Evolutionary conservation across 2,888 invertebrate genomes (phyloP), one percentile per base, ranked within the genome.

Genomic region (Coleophora flavipennella): DNA sequence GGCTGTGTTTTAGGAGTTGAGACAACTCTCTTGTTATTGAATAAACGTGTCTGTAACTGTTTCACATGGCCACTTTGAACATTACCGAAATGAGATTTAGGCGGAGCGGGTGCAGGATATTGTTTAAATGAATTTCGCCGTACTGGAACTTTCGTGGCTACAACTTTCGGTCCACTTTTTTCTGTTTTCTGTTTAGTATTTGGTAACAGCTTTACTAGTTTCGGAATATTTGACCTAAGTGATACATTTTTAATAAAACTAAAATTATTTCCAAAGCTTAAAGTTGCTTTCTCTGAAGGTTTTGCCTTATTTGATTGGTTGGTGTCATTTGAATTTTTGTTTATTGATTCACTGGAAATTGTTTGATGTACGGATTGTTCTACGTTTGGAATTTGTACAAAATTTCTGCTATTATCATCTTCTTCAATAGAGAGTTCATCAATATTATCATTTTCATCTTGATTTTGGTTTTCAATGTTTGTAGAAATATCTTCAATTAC

Each of bases 41-140:
- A 83, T 36, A 85, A 55, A 46, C 71, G 70, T 31, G 75, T 73
- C 61, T 85, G 85, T 43, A 85, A 56, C 49, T 85, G 80, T 52
- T 81, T 84, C 1, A 85, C 84, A 44, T 76, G 74, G 10, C 85
- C 85, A 50, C 65, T 84, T 62, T 77, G 79, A 42, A 85, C 63
- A 48, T 75, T 77, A 20, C 80, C 77, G 49, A 85, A 85, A 43
- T 80, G 78, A 31, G 66, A 44, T 62, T 79, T 84, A n/a, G 80
- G 80, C 14, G 84, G 83, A n/a, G 70, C 62, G 3, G 83, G 83
- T 3, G 79, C 76, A 38, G 75, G 72, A 46, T 77, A 67, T 46
- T 77, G 76, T 49, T 84, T 83, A 28, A 70, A 36, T 20, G 81
- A 80, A 39, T 63, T 57, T 42, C 71, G 67, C 38, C 85, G 70